Evolutionary conservation across 2,113 vertebrate species (phyloP).

Genomic region (Anas platyrhynchos): DNA sequence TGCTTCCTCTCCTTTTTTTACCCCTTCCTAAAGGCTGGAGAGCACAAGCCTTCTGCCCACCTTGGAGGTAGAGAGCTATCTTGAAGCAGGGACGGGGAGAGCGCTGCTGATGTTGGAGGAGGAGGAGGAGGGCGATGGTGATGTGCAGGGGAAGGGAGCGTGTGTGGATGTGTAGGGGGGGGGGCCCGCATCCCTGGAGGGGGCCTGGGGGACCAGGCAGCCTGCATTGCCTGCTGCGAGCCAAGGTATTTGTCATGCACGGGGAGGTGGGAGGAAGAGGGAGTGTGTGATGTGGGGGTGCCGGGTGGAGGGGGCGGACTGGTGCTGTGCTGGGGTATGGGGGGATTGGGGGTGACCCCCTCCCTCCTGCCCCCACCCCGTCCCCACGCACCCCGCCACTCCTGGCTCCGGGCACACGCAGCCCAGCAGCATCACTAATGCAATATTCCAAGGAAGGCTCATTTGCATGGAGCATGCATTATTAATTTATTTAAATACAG

Average conservation of each 20-base stretch:
- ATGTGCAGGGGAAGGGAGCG: neutral
- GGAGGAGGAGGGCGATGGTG: neutral
- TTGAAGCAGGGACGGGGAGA: neutral
- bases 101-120: neutral
- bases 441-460: constrained; percentile 45
- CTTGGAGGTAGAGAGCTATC: neutral
- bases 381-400: neutral
- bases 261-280: neutral
- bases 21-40: neutral
- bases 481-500: constrained; percentile 67
- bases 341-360: neutral
- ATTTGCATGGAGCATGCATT: constrained; percentile 65
- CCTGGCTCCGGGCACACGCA: constrained; percentile 18
- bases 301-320: neutral
- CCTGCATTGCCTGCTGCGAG: constrained; percentile 31
- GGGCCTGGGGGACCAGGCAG: neutral
- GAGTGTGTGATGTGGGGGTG: neutral
- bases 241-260: constrained; percentile 46
- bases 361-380: neutral
- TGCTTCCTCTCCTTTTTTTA: neutral
- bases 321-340: neutral
- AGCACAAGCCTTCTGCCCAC: neutral
- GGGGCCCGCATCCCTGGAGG: neutral
- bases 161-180: neutral
- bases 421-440: constrained; percentile 39